Evolutionary conservation across 2,113 vertebrate genomes (phyloP).

Genomic region (Calyptomena viridis): DNA sequence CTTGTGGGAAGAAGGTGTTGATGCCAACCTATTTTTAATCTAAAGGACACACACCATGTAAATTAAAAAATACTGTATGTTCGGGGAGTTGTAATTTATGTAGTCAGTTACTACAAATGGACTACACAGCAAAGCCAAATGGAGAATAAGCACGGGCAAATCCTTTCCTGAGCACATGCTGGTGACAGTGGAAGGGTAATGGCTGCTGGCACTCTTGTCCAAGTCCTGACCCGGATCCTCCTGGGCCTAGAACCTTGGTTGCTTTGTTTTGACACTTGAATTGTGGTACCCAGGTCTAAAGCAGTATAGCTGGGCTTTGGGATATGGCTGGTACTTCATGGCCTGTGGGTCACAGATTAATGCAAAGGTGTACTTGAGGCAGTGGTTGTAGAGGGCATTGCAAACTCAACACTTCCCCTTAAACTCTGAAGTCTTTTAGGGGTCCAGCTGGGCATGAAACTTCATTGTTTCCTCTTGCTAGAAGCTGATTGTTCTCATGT

Average conservation of each 20-base stretch:
- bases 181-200: neutral
- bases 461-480: neutral
- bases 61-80: neutral
- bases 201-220: neutral
- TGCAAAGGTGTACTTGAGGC: fast-evolving
- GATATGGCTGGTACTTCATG: fast-evolving
- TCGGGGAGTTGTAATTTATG: neutral
- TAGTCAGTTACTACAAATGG: neutral
- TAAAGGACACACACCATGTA: neutral
- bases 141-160: neutral
- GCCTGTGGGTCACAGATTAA: fast-evolving
- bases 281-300: neutral
- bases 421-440: neutral
- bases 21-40: neutral
- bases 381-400: neutral
- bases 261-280: neutral
- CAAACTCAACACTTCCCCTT: neutral
- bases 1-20: neutral
- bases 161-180: neutral
- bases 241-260: neutral
- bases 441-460: neutral
- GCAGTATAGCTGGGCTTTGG: neutral
- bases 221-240: neutral
- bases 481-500: neutral
- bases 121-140: neutral